Base-by-base conservation (phyloP, 2,113 vertebrate genomes). In the Paracanthobrama guichenoti region DNA sequence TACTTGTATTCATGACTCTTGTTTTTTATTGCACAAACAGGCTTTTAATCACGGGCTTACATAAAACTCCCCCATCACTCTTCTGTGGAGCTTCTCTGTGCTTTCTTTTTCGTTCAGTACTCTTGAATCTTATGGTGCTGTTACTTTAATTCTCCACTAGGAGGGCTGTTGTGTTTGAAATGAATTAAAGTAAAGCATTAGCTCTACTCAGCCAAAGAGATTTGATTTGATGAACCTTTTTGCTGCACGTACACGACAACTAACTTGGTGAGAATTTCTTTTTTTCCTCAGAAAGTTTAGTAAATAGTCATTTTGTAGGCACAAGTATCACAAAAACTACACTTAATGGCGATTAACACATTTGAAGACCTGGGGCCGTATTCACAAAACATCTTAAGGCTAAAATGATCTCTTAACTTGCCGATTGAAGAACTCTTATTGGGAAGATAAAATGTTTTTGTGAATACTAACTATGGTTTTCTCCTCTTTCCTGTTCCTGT, bases 121-220 rank as follows among this genome's bases (percentile, higher is more conserved):
- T 35, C 18, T 35, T 10, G 26, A 50, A 73, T 42, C 0, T 31
- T 13, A 39, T 50, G 28, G 13, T 18, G 35, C 4, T 59, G 35
- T 31, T 77, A 69, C 48, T 44, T 57, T 16, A 9, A 46, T 42
- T 59, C 3, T 73, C 81, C 85, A 79, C 67, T 74, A 60, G 85
- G 55, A 67, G 81, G 50, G 9, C 31, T 22, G 31, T 59, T 84
- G 59, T 24, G 48, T 62, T 84, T 57, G 28, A 31, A 77, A 42
- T 42, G 53, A 2, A 18, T 55, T 55, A 22, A 71, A 71, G 35
- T 9, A 67, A 67, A 67, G 28, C 42, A 22, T 69, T 22, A 22
- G 24, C 22, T 20, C 6, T 2, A 53, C 50, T 6, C 16, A 53
- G 16, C 50, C 50, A 18, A 18, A 18, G 16, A 53, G 48, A 50